phyloP scores from a whole-genome alignment of 2,888 invertebrate species.

The Epirrhoe tristata region DNA sequence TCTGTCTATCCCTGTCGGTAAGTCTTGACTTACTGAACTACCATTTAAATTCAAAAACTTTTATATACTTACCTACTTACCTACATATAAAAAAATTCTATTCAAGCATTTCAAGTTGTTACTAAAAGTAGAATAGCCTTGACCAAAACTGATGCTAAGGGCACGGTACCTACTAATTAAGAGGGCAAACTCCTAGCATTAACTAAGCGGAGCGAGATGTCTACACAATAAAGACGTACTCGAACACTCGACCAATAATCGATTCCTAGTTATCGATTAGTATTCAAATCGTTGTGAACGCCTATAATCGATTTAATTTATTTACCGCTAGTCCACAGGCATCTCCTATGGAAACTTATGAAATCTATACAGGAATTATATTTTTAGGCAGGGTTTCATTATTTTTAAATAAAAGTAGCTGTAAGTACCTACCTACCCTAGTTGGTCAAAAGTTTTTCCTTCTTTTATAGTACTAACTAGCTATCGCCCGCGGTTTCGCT shows the following conservation, averaged over 20 bases:
- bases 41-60: too few relatives aligned
- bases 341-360: slow-evolving; percentile 37
- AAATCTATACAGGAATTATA: neutral
- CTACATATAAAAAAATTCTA: too few relatives aligned
- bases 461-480: too few relatives aligned
- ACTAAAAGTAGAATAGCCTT: neutral
- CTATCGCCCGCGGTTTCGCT: too few relatives aligned
- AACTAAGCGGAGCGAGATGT: slow-evolving; percentile 5
- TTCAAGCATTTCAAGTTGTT: too few relatives aligned
- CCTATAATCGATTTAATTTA: slow-evolving; percentile 63
- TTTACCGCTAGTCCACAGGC: neutral
- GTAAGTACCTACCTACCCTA: too few relatives aligned
- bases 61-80: too few relatives aligned
- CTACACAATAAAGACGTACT: slow-evolving; percentile 50
- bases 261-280: slow-evolving; percentile 64
- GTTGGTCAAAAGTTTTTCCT: too few relatives aligned
- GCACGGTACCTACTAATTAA: slow-evolving; percentile 79
- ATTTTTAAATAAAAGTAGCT: too few relatives aligned
- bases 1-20: too few relatives aligned
- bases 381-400: too few relatives aligned
- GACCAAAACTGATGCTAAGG: slow-evolving; percentile 30
- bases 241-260: slow-evolving; percentile 66
- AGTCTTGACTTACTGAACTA: too few relatives aligned
- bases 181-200: slow-evolving; percentile 55
- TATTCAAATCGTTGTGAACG: slow-evolving; percentile 69